Evolutionary conservation across 1,140 invertebrate species (phyloP).

Genomic region (Ceratina australensis): DNA sequence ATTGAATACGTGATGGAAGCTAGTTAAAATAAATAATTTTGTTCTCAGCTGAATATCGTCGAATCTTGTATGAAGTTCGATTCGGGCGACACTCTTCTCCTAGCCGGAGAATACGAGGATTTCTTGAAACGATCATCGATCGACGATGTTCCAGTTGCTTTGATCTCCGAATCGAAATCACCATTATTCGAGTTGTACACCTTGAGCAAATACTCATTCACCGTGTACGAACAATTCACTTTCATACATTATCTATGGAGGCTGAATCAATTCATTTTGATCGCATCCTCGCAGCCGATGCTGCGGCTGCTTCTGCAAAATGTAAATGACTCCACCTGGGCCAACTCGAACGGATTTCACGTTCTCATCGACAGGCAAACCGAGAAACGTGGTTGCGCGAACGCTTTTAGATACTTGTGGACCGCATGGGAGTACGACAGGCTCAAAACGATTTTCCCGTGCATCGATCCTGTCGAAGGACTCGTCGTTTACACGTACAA

Average conservation of each 20-base stretch:
- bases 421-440: constrained; percentile 51
- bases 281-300: constrained; percentile 33
- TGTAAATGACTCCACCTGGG: constrained; percentile 52
- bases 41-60: constrained; percentile 15
- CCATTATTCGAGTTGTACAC: constrained; percentile 18
- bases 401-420: constrained; percentile 47
- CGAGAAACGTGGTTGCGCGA: constrained; percentile 40
- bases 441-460: constrained; percentile 43
- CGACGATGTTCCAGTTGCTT: background rate
- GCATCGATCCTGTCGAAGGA: constrained; percentile 50
- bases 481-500: constrained; percentile 48
- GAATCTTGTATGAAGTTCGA: background rate
- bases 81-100: background rate
- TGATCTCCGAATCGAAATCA: constrained; percentile 31
- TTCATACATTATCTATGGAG: constrained; percentile 26
- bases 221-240: background rate
- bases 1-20: too few relatives aligned
- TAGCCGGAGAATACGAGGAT: constrained; percentile 47
- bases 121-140: constrained; percentile 21
- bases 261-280: constrained; percentile 40
- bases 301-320: constrained; percentile 37
- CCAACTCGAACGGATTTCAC: constrained; percentile 42
- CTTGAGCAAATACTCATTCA: constrained; percentile 21
- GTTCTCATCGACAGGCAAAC: constrained; percentile 45
- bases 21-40: too few relatives aligned